Evolutionary conservation across 1,140 invertebrate species (phyloP).

Genomic region (Drosophila chauvacae): DNA sequence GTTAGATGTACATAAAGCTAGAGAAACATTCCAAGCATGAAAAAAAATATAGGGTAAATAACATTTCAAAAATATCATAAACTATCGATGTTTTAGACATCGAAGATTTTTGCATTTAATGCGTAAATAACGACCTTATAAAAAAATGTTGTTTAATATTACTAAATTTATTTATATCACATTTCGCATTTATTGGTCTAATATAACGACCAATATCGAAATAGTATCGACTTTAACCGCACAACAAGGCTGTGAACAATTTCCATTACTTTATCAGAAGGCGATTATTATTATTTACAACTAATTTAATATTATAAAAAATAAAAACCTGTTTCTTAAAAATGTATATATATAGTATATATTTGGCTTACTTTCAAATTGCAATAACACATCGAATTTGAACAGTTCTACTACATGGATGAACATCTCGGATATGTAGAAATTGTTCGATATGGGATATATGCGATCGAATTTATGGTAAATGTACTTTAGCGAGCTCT

Average conservation of each 20-base stretch:
- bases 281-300: neutral
- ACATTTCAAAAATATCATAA: too few relatives aligned
- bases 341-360: constrained; percentile 27
- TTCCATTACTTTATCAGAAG: neutral
- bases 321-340: neutral
- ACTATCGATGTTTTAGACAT: too few relatives aligned
- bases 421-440: neutral
- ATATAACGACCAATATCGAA: too few relatives aligned
- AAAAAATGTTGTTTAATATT: too few relatives aligned
- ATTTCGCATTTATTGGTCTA: too few relatives aligned
- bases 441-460: neutral
- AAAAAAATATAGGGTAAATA: too few relatives aligned
- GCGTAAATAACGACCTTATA: too few relatives aligned
- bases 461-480: constrained; percentile 2
- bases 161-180: too few relatives aligned
- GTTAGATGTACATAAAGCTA: too few relatives aligned
- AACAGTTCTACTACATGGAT: constrained; percentile 17
- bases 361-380: constrained; percentile 23
- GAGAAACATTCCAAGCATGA: too few relatives aligned
- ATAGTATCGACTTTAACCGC: too few relatives aligned
- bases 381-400: constrained; percentile 16
- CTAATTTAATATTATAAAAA: neutral
- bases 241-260: neutral
- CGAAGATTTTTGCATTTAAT: too few relatives aligned
- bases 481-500: neutral